A percentile compares a stretch with the other conserved stretches of the same genome.
These are phyloP conservation scores for Oligia strigilis DNA, from an alignment of 2,888 invertebrate species.

Conservation along the genomic window DNA sequence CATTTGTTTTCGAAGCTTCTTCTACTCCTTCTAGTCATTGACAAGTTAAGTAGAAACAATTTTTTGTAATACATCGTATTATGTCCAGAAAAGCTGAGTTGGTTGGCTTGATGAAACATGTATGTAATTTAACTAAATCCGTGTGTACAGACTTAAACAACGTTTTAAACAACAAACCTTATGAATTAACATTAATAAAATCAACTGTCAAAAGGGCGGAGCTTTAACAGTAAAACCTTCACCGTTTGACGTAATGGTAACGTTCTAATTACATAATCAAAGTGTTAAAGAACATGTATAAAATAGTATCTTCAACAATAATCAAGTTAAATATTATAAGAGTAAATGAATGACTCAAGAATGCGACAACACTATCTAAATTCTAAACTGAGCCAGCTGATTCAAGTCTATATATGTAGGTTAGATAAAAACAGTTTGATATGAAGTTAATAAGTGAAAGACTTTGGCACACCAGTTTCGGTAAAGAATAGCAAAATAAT, in stretches of 20 bases:
- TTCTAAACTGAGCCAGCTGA: background rate
- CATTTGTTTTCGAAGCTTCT: slow-evolving; percentile 5
- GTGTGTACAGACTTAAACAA: background rate
- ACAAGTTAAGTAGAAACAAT: slow-evolving; percentile 43
- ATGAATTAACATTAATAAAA: background rate
- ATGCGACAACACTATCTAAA: slow-evolving; percentile 5
- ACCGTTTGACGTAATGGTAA: slow-evolving; percentile 8
- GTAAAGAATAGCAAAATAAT: no score
- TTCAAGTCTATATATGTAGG: slow-evolving; percentile 4
- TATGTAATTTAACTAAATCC: background rate
- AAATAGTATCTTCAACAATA: background rate
- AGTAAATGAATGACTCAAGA: background rate
- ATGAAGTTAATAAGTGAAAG: background rate
- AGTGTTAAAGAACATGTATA: background rate
- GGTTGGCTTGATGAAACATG: background rate
- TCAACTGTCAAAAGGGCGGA: slow-evolving; percentile 2
- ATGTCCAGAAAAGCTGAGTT: background rate
- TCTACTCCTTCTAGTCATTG: slow-evolving; percentile 39
- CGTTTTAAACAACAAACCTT: background rate
- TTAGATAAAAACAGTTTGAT: slow-evolving; percentile 5
- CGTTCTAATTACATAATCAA: background rate
- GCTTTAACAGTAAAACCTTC: slow-evolving; percentile 13
- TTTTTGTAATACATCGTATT: background rate
- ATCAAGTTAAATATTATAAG: background rate
- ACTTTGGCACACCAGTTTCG: background rate